Evolutionary conservation across 2,888 invertebrate genomes (phyloP).

Genomic region (Spialia ferax): DNA sequence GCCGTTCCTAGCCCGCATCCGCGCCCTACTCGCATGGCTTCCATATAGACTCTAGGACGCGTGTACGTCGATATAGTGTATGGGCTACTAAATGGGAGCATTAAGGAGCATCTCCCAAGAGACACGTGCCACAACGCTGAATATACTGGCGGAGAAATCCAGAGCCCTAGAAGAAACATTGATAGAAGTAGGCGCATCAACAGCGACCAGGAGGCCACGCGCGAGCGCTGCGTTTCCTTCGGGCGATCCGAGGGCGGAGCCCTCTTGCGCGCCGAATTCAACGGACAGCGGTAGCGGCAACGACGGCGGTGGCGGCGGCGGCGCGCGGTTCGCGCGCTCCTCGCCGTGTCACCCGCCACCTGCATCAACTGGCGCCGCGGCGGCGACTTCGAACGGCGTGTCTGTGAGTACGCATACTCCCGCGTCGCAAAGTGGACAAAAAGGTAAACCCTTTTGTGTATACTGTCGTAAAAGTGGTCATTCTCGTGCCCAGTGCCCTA

Average conservation of each 20-base stretch:
- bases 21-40: neutral
- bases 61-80: neutral
- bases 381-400: neutral
- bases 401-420: neutral
- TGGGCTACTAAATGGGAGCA: neutral
- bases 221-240: neutral
- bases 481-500: neutral
- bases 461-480: neutral
- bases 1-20: too few relatives aligned
- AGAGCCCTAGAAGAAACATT: neutral
- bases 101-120: neutral
- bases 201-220: neutral
- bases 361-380: neutral
- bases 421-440: neutral
- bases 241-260: neutral
- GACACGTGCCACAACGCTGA: neutral
- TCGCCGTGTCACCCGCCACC: neutral
- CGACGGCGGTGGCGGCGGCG: neutral
- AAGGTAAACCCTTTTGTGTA: slow-evolving; percentile 4
- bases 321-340: neutral
- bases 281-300: neutral
- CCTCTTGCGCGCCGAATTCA: neutral
- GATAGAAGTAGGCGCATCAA: neutral
- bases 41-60: neutral
- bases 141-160: neutral